These are phyloP conservation scores for Tretioscincus oriximinensis DNA, from an alignment of 2,113 vertebrate genomes.

Conservation along the genomic window DNA sequence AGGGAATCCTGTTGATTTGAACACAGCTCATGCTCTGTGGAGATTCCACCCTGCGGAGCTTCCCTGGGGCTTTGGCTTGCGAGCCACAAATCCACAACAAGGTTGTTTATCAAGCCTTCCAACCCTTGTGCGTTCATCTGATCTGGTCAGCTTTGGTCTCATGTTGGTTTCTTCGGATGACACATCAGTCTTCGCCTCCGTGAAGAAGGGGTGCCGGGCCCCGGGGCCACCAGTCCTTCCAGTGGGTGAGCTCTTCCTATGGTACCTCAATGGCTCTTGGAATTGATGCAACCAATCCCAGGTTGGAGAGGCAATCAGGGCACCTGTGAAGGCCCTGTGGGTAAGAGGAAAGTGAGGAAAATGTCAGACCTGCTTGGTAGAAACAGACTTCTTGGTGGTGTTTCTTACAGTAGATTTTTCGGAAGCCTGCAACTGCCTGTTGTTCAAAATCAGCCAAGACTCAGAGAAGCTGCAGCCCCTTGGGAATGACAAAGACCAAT, in stretches of 20 bases:
- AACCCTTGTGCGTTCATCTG: too few species aligned
- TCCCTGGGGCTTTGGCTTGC: fast-evolving
- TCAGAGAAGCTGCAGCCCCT: not conserved
- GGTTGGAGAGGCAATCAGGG: too few species aligned
- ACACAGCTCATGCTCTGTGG: not conserved
- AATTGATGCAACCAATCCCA: too few species aligned
- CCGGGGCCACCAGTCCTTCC: not conserved
- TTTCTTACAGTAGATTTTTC: too few species aligned
- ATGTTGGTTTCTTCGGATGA: not conserved
- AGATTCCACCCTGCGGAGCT: not conserved
- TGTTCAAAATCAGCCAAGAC: not conserved
- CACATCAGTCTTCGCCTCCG: not conserved
- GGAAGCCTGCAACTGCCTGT: not conserved
- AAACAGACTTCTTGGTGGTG: not conserved
- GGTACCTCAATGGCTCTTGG: too few species aligned
- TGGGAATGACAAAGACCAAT: not conserved
- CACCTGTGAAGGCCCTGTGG: too few species aligned
- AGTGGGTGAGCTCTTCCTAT: constrained; percentile 4
- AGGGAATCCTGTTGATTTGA: not conserved
- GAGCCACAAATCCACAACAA: constrained; percentile 36
- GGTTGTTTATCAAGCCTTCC: not conserved
- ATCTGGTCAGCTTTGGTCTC: not conserved
- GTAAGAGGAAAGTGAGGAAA: not conserved
- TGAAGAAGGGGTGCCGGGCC: not conserved
- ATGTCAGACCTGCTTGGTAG: not conserved